Evolutionary conservation across 2,113 vertebrate genomes (phyloP), one percentile per base, ranked within the genome.

Genomic region (Actenoides hombroni): DNA sequence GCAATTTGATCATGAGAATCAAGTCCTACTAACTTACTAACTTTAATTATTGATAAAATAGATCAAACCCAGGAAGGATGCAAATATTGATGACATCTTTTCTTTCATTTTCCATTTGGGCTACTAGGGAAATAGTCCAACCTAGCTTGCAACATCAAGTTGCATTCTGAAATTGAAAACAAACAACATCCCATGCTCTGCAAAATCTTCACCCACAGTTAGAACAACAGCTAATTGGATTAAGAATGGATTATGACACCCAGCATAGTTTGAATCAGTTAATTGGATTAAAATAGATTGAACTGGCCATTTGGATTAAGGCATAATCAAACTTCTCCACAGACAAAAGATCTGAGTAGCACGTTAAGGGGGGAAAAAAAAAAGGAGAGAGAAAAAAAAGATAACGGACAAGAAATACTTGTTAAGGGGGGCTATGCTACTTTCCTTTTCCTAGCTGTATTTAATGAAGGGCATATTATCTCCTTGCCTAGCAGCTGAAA

Each of bases 191-290:
- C 16, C 71, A 79, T 8, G 2, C 83, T 93, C 42, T 37, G 65
- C 60, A 56, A 69, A 92, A 57, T 86, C 71, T 79, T 95, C 83
- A 86, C 64, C 76, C 90, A 2, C 79, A 86, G 76, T 92, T 92
- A 49, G 89, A 68, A 42, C 6, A 6, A 96, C 82, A 96, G 93
- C 71, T 98, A 98, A 98, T 97, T 97, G 96, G 95, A 97, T 98
- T 97, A 97, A 97, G 92, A 97, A 88, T 94, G 96, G 97, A 95
- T 95, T 97, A 89, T 94, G 96, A 97, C 97, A 96, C 94, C 83
- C 86, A 88, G 91, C 87, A 91, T 94, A 94, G 97, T 95, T 92
- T 88, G 91, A 90, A 78, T 94, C 48, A 5, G 54, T 92, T 96
- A 96, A 96, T 95, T 95, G 95, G 96, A 95, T 96, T 96, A 95